phyloP scores from a whole-genome alignment of 2,113 vertebrate species.

The Drymodes brunneopygia region DNA sequence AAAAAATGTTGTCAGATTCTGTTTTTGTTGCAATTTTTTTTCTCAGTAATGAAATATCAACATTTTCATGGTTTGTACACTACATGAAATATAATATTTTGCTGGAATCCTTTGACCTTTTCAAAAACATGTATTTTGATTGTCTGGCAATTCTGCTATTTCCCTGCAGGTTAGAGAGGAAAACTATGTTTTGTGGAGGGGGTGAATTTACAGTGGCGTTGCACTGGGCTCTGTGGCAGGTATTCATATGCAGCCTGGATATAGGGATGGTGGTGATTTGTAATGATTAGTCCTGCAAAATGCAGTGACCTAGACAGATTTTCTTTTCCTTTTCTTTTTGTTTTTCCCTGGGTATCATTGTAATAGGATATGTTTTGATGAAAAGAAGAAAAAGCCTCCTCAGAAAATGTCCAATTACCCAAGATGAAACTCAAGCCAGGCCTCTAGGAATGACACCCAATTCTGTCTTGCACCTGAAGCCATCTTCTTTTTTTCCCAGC shows the following conservation, averaged over 20 bases:
- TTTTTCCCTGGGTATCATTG: not conserved
- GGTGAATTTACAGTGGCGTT: constrained; percentile 26
- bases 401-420: constrained; percentile 2
- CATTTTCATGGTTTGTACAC: constrained; percentile 43
- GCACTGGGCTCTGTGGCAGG: not conserved
- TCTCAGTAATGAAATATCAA: constrained; percentile 52
- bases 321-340: not conserved
- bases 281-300: constrained; percentile 28
- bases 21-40: constrained; percentile 22
- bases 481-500: not conserved
- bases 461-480: constrained; percentile 22
- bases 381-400: not conserved
- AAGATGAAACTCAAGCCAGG: not conserved
- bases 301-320: not conserved
- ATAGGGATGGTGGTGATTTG: constrained; percentile 13
- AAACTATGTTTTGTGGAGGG: constrained; percentile 17
- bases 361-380: constrained; percentile 6
- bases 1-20: constrained; percentile 15
- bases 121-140: constrained; percentile 60
- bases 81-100: constrained; percentile 56
- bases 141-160: constrained; percentile 49
- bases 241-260: not conserved
- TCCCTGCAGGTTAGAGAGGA: constrained; percentile 44
- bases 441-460: not conserved
- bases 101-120: constrained; percentile 65